Evolutionary conservation across 2,113 vertebrate genomes (phyloP).

Genomic region (Naja naja): DNA sequence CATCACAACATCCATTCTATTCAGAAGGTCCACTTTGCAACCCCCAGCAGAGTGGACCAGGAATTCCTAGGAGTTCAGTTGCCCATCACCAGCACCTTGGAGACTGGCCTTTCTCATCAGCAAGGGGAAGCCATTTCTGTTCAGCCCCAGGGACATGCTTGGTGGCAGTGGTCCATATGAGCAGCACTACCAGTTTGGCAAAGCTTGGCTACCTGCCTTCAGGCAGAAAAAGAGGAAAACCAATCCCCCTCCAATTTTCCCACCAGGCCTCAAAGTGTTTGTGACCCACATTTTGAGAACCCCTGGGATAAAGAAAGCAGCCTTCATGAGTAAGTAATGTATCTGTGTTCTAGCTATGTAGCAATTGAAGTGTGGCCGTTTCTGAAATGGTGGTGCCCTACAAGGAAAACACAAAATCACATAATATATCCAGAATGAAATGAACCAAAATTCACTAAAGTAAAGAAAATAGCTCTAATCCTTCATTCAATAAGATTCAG

Average conservation of each 20-base stretch:
- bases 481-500: constrained; percentile 67
- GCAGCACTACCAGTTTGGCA: background rate
- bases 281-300: background rate
- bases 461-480: constrained; percentile 78
- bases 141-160: background rate
- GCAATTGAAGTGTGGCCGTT: constrained; percentile 56
- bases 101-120: background rate
- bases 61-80: background rate
- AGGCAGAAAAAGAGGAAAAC: background rate
- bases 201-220: background rate
- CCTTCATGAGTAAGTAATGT: constrained; percentile 57
- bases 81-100: background rate
- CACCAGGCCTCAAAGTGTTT: background rate
- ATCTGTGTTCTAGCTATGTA: constrained; percentile 62
- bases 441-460: constrained; percentile 72
- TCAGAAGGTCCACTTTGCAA: background rate
- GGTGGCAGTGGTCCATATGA: background rate
- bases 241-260: background rate
- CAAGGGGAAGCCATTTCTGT: background rate
- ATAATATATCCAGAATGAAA: constrained; percentile 68
- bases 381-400: constrained; percentile 66
- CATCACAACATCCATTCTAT: background rate
- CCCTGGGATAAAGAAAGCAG: constrained; percentile 59
- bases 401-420: constrained; percentile 66
- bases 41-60: background rate